These are phyloP conservation scores for Punctoribates punctum DNA, from an alignment of 2,888 invertebrate genomes.

Conservation along the genomic window DNA sequence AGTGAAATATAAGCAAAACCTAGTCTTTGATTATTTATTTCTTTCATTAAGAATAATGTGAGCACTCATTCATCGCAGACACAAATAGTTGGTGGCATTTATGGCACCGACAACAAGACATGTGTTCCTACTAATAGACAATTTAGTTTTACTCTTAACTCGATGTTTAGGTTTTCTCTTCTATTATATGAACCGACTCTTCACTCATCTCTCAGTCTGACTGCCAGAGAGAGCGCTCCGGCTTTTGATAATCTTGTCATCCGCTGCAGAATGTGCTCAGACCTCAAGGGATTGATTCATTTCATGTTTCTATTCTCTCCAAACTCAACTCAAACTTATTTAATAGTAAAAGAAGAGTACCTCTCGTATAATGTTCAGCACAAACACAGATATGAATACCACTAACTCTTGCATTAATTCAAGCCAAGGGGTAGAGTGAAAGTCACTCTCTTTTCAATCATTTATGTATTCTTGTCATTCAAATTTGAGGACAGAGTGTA, in stretches of 20 bases:
- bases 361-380: background rate
- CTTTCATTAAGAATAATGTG: background rate
- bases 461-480: too few relatives aligned
- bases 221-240: constrained; percentile 14
- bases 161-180: background rate
- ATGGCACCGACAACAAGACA: constrained; percentile 22
- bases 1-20: too few relatives aligned
- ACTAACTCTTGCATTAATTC: background rate
- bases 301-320: constrained; percentile 36
- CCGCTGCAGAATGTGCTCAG: constrained; percentile 8
- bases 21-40: too few relatives aligned
- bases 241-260: constrained; percentile 38
- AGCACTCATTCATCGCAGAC: constrained; percentile 9
- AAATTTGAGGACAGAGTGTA: background rate
- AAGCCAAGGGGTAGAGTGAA: too few relatives aligned
- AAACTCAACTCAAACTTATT: constrained; percentile 1
- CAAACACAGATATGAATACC: constrained; percentile 1
- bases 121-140: constrained; percentile 33
- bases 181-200: background rate
- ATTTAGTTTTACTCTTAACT: background rate
- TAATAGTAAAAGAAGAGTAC: constrained; percentile 8
- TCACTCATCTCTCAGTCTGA: background rate
- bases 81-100: constrained; percentile 26
- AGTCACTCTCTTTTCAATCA: too few relatives aligned
- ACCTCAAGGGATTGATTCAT: constrained; percentile 37